Evolutionary conservation across 2,113 vertebrate genomes (phyloP).

Genomic region (Muntiacus muntjak): DNA sequence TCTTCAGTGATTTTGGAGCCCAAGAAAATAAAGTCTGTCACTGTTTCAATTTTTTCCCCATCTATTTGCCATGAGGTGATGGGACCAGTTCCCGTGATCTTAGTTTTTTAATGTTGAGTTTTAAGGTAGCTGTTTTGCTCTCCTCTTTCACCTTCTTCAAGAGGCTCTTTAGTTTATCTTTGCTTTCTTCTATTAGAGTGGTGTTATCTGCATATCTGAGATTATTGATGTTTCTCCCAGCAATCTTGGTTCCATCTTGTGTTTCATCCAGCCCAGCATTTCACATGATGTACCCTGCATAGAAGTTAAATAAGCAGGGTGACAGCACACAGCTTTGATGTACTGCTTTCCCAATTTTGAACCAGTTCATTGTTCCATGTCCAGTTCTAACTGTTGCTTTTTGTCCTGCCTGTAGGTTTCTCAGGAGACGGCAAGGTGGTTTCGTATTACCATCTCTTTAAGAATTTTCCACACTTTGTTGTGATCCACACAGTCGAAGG

Average conservation of each 20-base stretch:
- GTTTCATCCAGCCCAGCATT: background rate
- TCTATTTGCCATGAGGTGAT: background rate
- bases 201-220: background rate
- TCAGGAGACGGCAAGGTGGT: background rate
- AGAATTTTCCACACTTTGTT: background rate
- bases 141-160: background rate
- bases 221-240: background rate
- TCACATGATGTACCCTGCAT: background rate
- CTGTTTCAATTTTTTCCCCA: background rate
- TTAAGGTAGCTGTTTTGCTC: background rate
- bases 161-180: background rate
- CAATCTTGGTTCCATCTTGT: background rate
- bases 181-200: background rate
- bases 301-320: background rate
- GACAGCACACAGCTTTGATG: background rate
- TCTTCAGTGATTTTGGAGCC: background rate
- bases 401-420: background rate
- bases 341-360: background rate
- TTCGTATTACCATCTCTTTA: background rate
- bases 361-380: background rate
- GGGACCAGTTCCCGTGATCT: background rate
- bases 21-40: background rate
- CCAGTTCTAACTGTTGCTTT: background rate
- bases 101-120: background rate
- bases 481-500: background rate